phyloP scores from a whole-genome alignment of 2,888 invertebrate species.

The Troides oblongomaculatus region DNA sequence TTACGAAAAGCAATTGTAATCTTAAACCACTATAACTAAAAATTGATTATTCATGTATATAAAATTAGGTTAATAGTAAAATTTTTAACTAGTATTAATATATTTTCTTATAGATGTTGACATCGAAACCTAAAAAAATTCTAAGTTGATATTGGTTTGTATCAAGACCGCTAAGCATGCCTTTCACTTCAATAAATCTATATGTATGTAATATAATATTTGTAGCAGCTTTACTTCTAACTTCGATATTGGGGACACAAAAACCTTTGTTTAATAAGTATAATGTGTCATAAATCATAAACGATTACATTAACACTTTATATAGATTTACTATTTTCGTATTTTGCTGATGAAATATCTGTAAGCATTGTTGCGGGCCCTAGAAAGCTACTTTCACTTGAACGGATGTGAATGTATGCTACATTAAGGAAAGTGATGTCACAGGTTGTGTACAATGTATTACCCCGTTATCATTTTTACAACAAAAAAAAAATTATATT shows the following conservation, averaged over 20 bases:
- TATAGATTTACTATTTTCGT: not conserved
- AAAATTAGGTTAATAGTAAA: too few species aligned
- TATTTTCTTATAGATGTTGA: not conserved
- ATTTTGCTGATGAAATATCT: slow-evolving; percentile 16
- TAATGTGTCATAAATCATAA: too few species aligned
- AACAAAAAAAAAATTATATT: not conserved
- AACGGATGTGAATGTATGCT: slow-evolving; percentile 5
- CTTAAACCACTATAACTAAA: too few species aligned
- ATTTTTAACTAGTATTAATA: not conserved
- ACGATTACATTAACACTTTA: too few species aligned
- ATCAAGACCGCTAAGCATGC: not conserved
- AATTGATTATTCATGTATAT: too few species aligned
- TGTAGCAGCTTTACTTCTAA: not conserved
- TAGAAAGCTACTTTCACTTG: slow-evolving; percentile 42
- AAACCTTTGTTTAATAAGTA: too few species aligned
- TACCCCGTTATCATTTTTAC: not conserved
- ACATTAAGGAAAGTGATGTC: slow-evolving; percentile 13
- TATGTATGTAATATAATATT: not conserved
- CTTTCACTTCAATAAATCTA: not conserved
- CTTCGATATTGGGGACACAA: too few species aligned
- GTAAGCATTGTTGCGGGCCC: slow-evolving; percentile 31
- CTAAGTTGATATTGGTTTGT: not conserved
- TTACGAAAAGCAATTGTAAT: too few species aligned
- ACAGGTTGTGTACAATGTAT: not conserved
- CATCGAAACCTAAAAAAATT: not conserved